phyloP scores from a whole-genome alignment of 2,888 invertebrate species.

The Argyresthia albistria region DNA sequence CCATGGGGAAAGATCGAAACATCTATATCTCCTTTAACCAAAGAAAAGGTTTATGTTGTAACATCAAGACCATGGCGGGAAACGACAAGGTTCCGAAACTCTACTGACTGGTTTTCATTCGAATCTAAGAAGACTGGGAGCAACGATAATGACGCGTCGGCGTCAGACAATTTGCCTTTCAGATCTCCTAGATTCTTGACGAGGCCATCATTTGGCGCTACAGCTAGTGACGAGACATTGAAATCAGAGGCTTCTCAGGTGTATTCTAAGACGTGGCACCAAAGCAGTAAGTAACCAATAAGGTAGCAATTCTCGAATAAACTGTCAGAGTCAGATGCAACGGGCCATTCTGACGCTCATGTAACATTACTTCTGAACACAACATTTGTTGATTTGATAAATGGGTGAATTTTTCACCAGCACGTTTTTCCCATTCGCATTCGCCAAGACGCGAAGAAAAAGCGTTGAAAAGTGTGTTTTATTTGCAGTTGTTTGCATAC shows the following conservation, averaged over 20 bases:
- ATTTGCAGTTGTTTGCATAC: too few species aligned
- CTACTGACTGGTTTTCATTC: conserved; percentile 42
- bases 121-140: conserved; percentile 40
- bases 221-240: conserved; percentile 36
- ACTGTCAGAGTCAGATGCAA: not conserved
- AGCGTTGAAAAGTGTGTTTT: too few species aligned
- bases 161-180: conserved; percentile 40
- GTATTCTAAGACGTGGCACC: conserved; percentile 57
- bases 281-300: conserved; percentile 46
- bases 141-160: conserved; percentile 26
- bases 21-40: conserved; percentile 81
- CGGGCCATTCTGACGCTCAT: too few species aligned
- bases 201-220: conserved; percentile 69
- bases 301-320: not conserved
- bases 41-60: conserved; percentile 87
- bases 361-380: too few species aligned
- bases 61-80: conserved; percentile 79
- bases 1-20: conserved; percentile 80
- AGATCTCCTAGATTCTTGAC: conserved; percentile 69
- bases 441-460: too few species aligned
- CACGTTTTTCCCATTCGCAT: too few species aligned
- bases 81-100: conserved; percentile 17
- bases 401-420: too few species aligned
- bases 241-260: conserved; percentile 47
- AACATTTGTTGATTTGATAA: too few species aligned